Evolutionary conservation across 2,888 invertebrate species (phyloP).

Genomic region (Ormyrus labotus): DNA sequence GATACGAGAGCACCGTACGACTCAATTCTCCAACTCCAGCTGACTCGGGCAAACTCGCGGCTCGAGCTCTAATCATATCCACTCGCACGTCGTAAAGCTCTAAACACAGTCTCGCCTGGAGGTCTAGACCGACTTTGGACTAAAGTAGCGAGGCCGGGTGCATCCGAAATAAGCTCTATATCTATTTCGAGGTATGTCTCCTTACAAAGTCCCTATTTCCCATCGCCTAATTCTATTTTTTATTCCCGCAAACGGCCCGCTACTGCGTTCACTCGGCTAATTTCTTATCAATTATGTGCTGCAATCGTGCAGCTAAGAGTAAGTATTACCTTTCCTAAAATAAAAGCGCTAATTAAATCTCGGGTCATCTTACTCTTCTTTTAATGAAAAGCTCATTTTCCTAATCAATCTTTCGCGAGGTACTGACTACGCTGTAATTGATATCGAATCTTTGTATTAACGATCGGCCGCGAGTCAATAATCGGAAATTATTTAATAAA

Average conservation of each 20-base stretch:
- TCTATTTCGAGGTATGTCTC: conserved; percentile 30
- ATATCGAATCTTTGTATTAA: conserved; percentile 45
- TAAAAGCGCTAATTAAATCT: no score
- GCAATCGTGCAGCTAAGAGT: no score
- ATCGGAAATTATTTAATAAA: conserved; percentile 42
- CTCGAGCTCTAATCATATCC: conserved; percentile 59
- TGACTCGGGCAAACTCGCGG: conserved; percentile 59
- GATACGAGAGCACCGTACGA: conserved; percentile 47
- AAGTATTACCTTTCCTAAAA: no score
- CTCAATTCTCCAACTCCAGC: conserved; percentile 57
- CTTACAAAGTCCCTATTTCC: neutral
- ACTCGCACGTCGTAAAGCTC: conserved; percentile 64
- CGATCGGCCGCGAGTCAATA: conserved; percentile 56
- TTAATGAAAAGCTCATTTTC: neutral
- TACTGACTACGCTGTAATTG: conserved; percentile 31
- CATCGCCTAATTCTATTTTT: neutral
- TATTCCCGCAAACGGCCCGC: no score
- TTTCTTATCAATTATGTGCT: no score
- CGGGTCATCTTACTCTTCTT: no score
- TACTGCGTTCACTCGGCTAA: no score
- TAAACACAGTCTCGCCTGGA: conserved; percentile 68
- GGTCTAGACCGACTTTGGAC: conserved; percentile 71
- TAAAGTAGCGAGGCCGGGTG: conserved; percentile 64
- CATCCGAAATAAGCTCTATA: conserved; percentile 68
- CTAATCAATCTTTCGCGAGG: neutral